Base-by-base conservation (phyloP, 1,140 invertebrate species). In the Oedothorax gibbosus region DNA sequence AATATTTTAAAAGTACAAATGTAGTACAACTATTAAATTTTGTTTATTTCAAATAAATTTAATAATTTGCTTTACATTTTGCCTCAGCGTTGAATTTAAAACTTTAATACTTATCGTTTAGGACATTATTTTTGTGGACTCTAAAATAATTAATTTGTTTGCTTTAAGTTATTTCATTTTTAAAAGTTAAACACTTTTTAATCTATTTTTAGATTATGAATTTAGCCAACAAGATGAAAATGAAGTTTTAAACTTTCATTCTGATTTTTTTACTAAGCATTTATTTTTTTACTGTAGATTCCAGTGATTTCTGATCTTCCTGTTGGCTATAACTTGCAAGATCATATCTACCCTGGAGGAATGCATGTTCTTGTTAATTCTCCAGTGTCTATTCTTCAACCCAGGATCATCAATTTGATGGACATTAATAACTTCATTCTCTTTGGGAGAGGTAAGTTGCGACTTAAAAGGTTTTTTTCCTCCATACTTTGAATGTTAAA, bases 331-430 rank as follows among this genome's bases (percentile, higher is more conserved):
- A 91, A 91, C 84, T 88, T 92, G 10, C 90, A 91, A 81, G 88
- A 88, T 72, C 88, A 88, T 60, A 87, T 88, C 18, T 88, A 88
- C 82, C 86, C 88, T 3, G 87, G 86, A 8, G 87, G 81, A 9
- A 53, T 88, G 10, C 82, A 87, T 73, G 87, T 88, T 72, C 62
- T 75, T 0, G 77, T 88, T 2, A 72, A 87, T 54, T 21, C 53
- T 8, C 66, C 84, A 12, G 90, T 96, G 21, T 94, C 94, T 87
- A 91, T 95, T 76, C 92, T 96, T 0, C 93, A 95, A 91, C 93
- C 93, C 86, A 91, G 95, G 8, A 89, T 96, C 86, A 93, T 96
- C 0, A 96, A 95, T 86, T 89, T 95, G 0, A 95, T 95, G 57
- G 88, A 88, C 50, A 85, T 88, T 12, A 86, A 87, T 10, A 86